Evolutionary conservation across 2,797 vertebrate species (phyloP).

Genomic region (Remorina albescens): DNA sequence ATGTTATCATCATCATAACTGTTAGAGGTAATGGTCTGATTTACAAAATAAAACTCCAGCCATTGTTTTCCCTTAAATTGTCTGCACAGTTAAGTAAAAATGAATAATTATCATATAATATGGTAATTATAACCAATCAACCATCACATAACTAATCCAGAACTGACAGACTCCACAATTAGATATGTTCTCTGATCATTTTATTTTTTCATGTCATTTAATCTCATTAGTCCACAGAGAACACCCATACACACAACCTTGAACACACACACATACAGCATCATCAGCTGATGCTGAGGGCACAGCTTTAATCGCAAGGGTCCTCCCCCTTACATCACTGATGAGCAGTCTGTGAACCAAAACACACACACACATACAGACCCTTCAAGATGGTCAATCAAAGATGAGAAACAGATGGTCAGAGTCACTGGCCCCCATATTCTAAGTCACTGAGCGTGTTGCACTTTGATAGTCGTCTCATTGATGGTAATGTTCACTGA

Average conservation of each 20-base stretch:
- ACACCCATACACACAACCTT: too few species aligned
- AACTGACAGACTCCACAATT: neutral
- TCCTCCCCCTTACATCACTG: neutral
- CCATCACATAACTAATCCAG: neutral
- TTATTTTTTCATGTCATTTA: neutral
- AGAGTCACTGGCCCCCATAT: slow-evolving; percentile 30
- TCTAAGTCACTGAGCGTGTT: slow-evolving; percentile 10
- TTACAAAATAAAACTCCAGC: neutral
- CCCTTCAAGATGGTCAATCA: slow-evolving; percentile 20
- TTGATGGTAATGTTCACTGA: slow-evolving; percentile 37
- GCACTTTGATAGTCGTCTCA: slow-evolving; percentile 29
- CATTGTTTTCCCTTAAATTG: neutral
- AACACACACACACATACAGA: slow-evolving; percentile 17
- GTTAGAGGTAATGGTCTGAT: neutral
- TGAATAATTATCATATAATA: neutral
- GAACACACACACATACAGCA: neutral
- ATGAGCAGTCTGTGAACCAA: too few species aligned
- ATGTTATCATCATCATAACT: neutral
- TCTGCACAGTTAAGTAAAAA: neutral
- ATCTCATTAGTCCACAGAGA: neutral
- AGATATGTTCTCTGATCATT: neutral
- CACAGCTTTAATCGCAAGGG: neutral
- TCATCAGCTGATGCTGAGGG: neutral
- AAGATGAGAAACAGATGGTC: slow-evolving; percentile 41
- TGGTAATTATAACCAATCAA: neutral